phyloP scores from a whole-genome alignment of 2,888 invertebrate species.

The Spodoptera exigua region DNA sequence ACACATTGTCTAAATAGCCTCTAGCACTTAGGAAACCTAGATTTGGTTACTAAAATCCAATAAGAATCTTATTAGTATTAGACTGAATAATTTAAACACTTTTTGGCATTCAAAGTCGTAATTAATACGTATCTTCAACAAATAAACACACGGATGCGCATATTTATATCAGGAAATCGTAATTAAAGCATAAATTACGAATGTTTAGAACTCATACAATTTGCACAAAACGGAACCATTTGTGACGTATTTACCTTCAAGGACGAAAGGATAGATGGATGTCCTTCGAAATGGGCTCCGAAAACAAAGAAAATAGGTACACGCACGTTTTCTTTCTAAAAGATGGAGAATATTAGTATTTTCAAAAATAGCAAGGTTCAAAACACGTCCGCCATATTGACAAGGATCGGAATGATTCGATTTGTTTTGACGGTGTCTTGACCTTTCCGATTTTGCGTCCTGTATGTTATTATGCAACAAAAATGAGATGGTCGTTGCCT shows the following conservation, averaged over 20 bases:
- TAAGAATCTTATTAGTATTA: slow-evolving; percentile 6
- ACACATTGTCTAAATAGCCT: neutral
- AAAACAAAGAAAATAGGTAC: slow-evolving; percentile 40
- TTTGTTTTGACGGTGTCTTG: slow-evolving; percentile 88
- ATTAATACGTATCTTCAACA: slow-evolving; percentile 3
- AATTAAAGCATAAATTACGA: slow-evolving; percentile 61
- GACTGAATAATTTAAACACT: too few relatives aligned
- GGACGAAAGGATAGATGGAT: slow-evolving; percentile 48
- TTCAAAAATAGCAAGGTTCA: slow-evolving; percentile 69
- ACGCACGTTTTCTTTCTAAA: slow-evolving; percentile 32
- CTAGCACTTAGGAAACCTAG: neutral
- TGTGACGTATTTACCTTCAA: slow-evolving; percentile 54
- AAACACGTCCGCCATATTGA: slow-evolving; percentile 85
- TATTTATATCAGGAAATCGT: slow-evolving; percentile 49
- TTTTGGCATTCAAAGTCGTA: neutral
- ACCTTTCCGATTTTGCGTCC: slow-evolving; percentile 86
- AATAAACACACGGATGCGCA: slow-evolving; percentile 23
- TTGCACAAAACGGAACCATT: slow-evolving; percentile 39
- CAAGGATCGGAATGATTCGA: slow-evolving; percentile 74
- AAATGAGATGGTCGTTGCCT: slow-evolving; percentile 68
- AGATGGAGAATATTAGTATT: slow-evolving; percentile 57
- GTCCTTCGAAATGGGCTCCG: slow-evolving; percentile 37
- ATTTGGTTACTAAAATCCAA: slow-evolving; percentile 4
- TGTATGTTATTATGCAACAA: slow-evolving; percentile 75
- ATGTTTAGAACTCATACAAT: slow-evolving; percentile 29